Percentiles rank a stretch among this genome's conserved stretches.
Evolutionary conservation across 2,888 invertebrate genomes (phyloP).

Genomic region (Mythimna lalbum): DNA sequence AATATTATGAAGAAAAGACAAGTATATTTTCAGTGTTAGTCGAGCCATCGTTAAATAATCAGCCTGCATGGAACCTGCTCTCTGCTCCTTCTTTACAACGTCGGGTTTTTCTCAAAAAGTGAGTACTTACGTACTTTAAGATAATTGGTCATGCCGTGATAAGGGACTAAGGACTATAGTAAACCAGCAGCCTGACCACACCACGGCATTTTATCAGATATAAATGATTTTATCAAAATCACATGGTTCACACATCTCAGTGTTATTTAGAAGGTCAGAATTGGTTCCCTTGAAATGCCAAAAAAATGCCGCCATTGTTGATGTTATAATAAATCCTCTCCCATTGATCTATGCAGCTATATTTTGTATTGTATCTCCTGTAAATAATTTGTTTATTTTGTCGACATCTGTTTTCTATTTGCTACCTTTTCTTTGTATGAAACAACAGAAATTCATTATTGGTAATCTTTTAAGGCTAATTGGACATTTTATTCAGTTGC

Average conservation of each 20-base stretch:
- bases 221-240: background rate
- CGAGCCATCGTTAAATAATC: background rate
- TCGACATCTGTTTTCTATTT: constrained; percentile 14
- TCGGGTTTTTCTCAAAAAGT: constrained; percentile 1
- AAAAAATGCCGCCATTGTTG: constrained; percentile 42
- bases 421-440: background rate
- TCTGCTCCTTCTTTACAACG: background rate
- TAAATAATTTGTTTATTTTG: constrained; percentile 8
- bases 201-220: too few relatives aligned
- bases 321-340: constrained; percentile 31
- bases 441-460: constrained; percentile 1
- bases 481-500: background rate
- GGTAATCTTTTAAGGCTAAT: constrained; percentile 11
- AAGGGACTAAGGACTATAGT: background rate
- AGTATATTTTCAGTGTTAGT: background rate
- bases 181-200: too few relatives aligned
- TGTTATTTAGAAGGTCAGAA: background rate
- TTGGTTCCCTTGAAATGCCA: constrained; percentile 48
- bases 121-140: constrained; percentile 1
- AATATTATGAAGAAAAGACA: background rate
- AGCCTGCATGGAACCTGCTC: background rate
- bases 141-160: background rate
- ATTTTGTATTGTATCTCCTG: constrained; percentile 6
- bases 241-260: constrained; percentile 13
- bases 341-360: constrained; percentile 7